A percentile compares a stretch with the other conserved stretches of the same genome.
Conservation (phyloP, 92 coral and sea anemone genomes). For the Ricordea florida region DNA sequence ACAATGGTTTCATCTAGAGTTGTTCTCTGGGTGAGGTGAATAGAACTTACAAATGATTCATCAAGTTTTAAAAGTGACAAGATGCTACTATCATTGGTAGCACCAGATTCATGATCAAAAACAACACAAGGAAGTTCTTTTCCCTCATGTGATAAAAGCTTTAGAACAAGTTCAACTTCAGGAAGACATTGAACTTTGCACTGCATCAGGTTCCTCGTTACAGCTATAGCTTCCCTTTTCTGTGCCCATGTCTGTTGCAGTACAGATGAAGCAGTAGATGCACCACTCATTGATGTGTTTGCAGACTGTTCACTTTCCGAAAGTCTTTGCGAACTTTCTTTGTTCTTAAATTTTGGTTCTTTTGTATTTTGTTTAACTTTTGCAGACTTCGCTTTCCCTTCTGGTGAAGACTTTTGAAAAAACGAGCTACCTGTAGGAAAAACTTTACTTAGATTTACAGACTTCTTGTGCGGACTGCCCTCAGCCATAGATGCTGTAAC, state of each 20-base stretch:
- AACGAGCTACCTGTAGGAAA: constrained; percentile 89
- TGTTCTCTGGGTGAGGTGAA: neutral
- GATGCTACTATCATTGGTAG: constrained; percentile 46
- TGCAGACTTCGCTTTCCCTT: constrained; percentile 42
- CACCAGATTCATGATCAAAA: constrained; percentile 7
- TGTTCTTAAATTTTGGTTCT: constrained; percentile 8
- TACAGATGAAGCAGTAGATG: neutral
- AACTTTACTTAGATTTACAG: constrained; percentile 15
- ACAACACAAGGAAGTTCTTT: constrained; percentile 16
- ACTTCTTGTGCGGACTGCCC: neutral
- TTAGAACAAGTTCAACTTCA: constrained; percentile 66
- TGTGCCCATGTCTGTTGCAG: neutral
- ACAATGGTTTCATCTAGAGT: constrained; percentile 9
- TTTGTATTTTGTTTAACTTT: constrained; percentile 15
- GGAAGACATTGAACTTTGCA: neutral
- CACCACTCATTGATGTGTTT: neutral
- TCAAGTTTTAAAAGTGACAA: constrained; percentile 50
- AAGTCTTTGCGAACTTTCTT: constrained; percentile 6
- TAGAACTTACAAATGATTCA: neutral
- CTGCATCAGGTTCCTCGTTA: neutral
- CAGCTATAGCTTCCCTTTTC: neutral
- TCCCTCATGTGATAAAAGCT: constrained; percentile 53
- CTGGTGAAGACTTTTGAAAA: constrained; percentile 55
- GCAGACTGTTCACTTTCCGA: constrained; percentile 27
- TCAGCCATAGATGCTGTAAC: constrained; percentile 44